Base-by-base conservation (phyloP, 2,113 vertebrate genomes). In the Dermatemys mawii region DNA sequence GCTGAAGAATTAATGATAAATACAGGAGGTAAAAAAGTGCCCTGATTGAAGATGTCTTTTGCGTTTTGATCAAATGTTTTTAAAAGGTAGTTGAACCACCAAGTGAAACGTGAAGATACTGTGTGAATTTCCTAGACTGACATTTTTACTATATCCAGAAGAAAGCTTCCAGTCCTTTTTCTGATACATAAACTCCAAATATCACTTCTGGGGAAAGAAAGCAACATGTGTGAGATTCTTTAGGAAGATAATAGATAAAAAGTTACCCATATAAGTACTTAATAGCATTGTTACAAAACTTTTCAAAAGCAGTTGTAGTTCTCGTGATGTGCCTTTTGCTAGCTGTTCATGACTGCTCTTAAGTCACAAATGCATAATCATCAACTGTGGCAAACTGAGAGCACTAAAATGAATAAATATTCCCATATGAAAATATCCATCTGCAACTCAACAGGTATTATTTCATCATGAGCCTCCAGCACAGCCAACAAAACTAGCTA, bases 231-330 rank as follows among this genome's bases (percentile, higher is more conserved):
- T 86, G 78, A 67, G 50, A 75, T 78, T 79, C 83, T 88, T 86
- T 76, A 27, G 24, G 63, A 70, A 22, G 35, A 21, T 76, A 27
- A 76, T 27, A 46, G 38, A 27, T 13, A 27, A 46, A 46, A 76
- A 46, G 26, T 76, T 27, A 44, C 54, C 75, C 24, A 57, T 86
- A 93, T 22, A 91, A 95, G 95, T 53, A 86, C 54, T 90, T 91
- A 75, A 87, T 88, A 88, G 54, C 60, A 87, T 35, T 86, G 54
- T 92, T 90, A 78, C 19, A 55, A 93, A 95, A 88, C 76, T 92
- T 94, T 91, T 85, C 91, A 89, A 89, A 93, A 29, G 49, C 86
- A 81, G 81, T 57, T 94, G 32, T 78, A 38, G 88, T 92, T 93
- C 9, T 53, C 1, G 0, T n/a, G 32, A 89, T 83, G 95, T 44